Base-by-base conservation (phyloP, 2,113 vertebrate species). In the Pygoscelis antarcticus region DNA sequence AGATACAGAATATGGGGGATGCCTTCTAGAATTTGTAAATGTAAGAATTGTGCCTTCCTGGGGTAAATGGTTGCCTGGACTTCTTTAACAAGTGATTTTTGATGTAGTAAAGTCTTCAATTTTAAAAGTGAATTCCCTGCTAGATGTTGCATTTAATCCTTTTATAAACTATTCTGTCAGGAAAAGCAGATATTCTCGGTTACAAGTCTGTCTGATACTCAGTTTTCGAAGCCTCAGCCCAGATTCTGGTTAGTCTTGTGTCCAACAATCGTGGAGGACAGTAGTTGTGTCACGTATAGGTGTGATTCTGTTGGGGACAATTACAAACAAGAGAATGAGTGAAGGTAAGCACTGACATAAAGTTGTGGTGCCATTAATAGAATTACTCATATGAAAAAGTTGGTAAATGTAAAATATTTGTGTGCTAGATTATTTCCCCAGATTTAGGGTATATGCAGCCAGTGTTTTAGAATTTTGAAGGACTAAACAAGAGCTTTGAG, bases 211-310 rank as follows among this genome's bases (percentile, higher is more conserved):
- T n/a, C 17, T 71, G 6, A 47, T 14, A 44, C 5, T 55, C 2
- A 2, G 18, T 64, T 80, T 91, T 68, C 27, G 40, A 89, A 80
- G 21, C 36, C 13, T 66, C 6, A 19, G 20, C 4, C 27, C 23
- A 42, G 20, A 58, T 58, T 90, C 29, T 72, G 8, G 7, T 75
- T 66, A 57, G 11, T 70, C 8, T 52, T 71, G 57, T 64, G 29
- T 4, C 16, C 30, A 62, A 4, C 4, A 58, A 2, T 36, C 1
- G 1, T 30, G 66, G n/a, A 46, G 4, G 9, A 64, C 7, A 29
- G 9, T 26, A 60, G 5, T 46, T 74, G 7, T n/a, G 12, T 70
- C 32, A 65, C 0, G 3, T 23, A 36, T 46, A 61, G 21, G 7
- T 55, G 26, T 64, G 32, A 75, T 52, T 82, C 34, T 64, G n/a